Base-by-base conservation (phyloP, 1,140 invertebrate species). In the Dolichoris vasculosae region DNA sequence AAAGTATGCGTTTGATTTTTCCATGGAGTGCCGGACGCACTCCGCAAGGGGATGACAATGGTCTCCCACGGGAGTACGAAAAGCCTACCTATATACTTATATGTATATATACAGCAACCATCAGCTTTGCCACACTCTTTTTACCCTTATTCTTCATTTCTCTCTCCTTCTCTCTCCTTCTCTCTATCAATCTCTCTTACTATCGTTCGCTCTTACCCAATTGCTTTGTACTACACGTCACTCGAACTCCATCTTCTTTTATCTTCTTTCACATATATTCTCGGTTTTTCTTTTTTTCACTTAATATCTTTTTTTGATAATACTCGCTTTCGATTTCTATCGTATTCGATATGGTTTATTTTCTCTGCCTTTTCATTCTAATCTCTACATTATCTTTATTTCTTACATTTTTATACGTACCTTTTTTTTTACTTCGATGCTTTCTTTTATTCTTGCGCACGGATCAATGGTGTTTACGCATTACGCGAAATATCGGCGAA, bases 1-100 rank as follows among this genome's bases (percentile, higher is more conserved):
- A 89, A 92, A 89, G 89, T 91, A 92, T 89, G 89, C 88, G 90
- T 92, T 91, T 91, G 91, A 92, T 92, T 92, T 92, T 92, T 91
- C 90, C 87, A 90, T 89, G 84, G 89, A 91, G 89, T 90, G 86
- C 86, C 88, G 88, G 87, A 90, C 89, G 91, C 88, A 89, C 88
- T 91, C 89, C 90, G 89, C 88, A 88, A 90, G 89, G 90, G 90
- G 88, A 91, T 92, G 91, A 92, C 91, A 92, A 92, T 92, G 90
- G 90, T 88, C 87, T 92, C 91, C 90, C 91, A 82, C 55, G 91
- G 91, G 91, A 92, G 32, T 71, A 69, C n/a, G 30, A 32, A 51
- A 82, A 35, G 17, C 51, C 55, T 63, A 48, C 13, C 40, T 67
- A 26, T 35, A 48, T 48, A n/a, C n/a, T 9, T 55, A 71, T 64